Evolutionary conservation across 2,113 vertebrate genomes (phyloP).

Genomic region (Podarcis muralis): DNA sequence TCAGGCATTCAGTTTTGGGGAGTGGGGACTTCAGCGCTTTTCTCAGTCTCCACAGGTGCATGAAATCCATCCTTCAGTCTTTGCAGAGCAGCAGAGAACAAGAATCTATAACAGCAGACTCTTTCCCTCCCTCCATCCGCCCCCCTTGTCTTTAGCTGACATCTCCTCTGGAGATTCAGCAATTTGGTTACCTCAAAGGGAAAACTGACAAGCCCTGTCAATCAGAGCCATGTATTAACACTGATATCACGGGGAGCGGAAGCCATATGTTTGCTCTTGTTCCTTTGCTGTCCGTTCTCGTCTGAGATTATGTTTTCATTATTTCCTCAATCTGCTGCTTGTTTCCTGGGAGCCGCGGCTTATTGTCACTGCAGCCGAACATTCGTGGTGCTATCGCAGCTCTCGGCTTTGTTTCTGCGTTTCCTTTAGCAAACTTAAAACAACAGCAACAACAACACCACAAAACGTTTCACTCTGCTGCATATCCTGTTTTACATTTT

Average conservation of each 20-base stretch:
- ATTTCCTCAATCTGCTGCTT: slow-evolving; percentile 65
- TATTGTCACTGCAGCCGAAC: slow-evolving; percentile 32
- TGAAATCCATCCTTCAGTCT: not conserved
- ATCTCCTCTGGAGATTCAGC: slow-evolving; percentile 22
- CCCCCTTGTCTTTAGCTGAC: not conserved
- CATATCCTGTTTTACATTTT: slow-evolving; percentile 53
- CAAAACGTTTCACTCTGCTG: slow-evolving; percentile 15
- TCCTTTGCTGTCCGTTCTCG: slow-evolving; percentile 47
- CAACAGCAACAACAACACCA: no score
- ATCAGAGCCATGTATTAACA: slow-evolving; percentile 9
- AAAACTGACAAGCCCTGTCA: slow-evolving; percentile 47
- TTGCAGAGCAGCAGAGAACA: not conserved
- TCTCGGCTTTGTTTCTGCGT: slow-evolving; percentile 42
- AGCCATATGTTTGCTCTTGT: slow-evolving; percentile 62
- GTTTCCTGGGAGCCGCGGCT: slow-evolving; percentile 50
- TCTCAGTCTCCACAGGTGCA: not conserved
- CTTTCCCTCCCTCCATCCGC: not conserved
- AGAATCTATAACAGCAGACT: slow-evolving; percentile 27
- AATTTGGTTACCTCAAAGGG: slow-evolving; percentile 41
- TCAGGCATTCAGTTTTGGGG: not conserved
- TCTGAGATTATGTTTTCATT: slow-evolving; percentile 53
- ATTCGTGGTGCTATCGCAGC: slow-evolving; percentile 19
- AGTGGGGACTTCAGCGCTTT: no score
- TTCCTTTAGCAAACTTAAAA: slow-evolving; percentile 16
- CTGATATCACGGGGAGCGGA: slow-evolving; percentile 39